These are phyloP conservation scores for Lithodes maja DNA, from an alignment of 2,888 invertebrate genomes.

Conservation along the genomic window DNA sequence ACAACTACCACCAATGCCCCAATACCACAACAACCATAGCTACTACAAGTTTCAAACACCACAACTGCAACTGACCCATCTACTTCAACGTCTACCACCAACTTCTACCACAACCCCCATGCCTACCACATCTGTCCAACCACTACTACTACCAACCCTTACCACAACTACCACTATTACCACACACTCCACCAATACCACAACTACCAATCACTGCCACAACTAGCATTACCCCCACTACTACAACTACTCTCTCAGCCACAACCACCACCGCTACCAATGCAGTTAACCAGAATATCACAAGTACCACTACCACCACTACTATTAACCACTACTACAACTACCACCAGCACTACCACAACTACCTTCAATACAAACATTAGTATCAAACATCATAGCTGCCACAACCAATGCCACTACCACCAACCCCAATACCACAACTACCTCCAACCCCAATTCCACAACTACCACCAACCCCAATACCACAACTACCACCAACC, in stretches of 20 bases:
- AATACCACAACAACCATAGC: neutral
- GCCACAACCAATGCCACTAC: neutral
- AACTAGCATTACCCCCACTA: neutral
- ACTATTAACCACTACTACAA: neutral
- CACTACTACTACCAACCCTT: neutral
- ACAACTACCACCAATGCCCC: neutral
- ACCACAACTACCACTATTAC: neutral
- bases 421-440: neutral
- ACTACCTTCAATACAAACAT: neutral
- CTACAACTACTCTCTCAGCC: neutral
- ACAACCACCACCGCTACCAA: neutral
- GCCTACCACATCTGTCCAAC: neutral
- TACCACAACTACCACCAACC: neutral
- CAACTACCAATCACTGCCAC: neutral
- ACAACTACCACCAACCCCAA: neutral
- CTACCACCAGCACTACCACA: neutral
- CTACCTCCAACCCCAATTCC: neutral
- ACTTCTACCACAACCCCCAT: neutral
- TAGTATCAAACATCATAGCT: neutral
- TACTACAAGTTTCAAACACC: neutral
- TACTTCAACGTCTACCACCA: neutral
- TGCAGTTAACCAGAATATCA: neutral
- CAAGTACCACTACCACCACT: neutral
- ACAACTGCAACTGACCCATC: neutral
- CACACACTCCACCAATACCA: neutral